Evolutionary conservation across 2,797 vertebrate species (phyloP), one percentile per base, ranked within the genome.

Genomic region (Apogon hyalosoma): DNA sequence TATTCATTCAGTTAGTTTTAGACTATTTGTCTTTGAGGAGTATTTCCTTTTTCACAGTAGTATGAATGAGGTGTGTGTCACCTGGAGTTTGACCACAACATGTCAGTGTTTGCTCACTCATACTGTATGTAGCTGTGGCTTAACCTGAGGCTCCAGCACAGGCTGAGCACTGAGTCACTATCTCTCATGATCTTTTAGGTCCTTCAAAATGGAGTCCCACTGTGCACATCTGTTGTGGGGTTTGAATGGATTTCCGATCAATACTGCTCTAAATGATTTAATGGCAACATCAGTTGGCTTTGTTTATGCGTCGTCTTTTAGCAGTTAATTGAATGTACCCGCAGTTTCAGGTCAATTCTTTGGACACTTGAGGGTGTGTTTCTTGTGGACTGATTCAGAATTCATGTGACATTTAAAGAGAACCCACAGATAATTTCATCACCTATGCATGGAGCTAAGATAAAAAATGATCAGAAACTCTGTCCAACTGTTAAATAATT

Each of bases 311-410:
- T 66, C 15, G 10, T 33, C 48, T 40, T 31, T 6, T 16, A 13
- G 12, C 9, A 3, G 10, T 36, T 36, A 36, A 36, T 3, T 53
- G 55, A 8, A 33, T 13, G 39, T 8, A 7, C 15, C 14, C 67
- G 60, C 57, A 45, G 50, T 58, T 59, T 74, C 11, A 59, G 51
- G 73, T 75, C 53, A 41, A 50, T 42, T 50, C 21, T 79, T 8
- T 80, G 68, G 71, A 84, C 83, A 83, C 75, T 80, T 79, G 86
- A 76, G 76, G 75, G 71, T 67, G 75, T 88, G 64, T 79, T 78
- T 52, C 71, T 77, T 80, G 69, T 79, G 63, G 68, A 15, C 63
- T 62, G 67, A 19, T 49, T 56, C 36, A 58, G 7, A 55, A 54
- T 8, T 8, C 9, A 8, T 3, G 33, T 36, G 33, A 36, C 33